Evolutionary conservation across 2,113 vertebrate species (phyloP), one percentile per base, ranked within the genome.

Genomic region (Serinus canaria): DNA sequence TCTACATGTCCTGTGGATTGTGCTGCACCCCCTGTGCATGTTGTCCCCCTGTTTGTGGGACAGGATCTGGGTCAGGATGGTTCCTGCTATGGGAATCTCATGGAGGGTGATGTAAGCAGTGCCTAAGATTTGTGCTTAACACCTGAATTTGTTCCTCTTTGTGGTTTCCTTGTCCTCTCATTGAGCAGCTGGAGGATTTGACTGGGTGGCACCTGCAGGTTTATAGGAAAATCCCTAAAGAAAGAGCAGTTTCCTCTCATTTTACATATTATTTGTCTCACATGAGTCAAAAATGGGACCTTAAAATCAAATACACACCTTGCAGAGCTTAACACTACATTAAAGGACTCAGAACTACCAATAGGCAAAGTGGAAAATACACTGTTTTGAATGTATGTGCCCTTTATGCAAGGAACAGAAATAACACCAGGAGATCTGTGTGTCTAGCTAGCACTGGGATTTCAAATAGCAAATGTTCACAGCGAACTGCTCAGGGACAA

Each of bases 401-500:
- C 22, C 63, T 94, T 80, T 63, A 63, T 60, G 62, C 31, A 72
- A 72, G 75, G 47, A 70, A 55, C 35, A 83, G 68, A 75, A 91
- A 93, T 74, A 88, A 89, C 47, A 83, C 52, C 33, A 5, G 16
- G 83, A 92, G 74, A 85, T 78, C 64, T 74, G 30, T 83, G 68
- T 72, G 68, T 64, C 76, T 94, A 70, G 64, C 25, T 64, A 78
- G 80, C 80, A 9, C 52, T 70, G 83, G 72, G 73, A 90, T 90
- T 94, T 96, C 95, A 82, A 60, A 90, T 84, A 75, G 90, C 83
- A 68, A 93, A 96, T 78, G 66, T 78, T 90, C 93, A 72, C 31
- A 64, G 66, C 4, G 31, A 94, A 93, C 72, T 93, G 69, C 94
- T 90, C 62, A 81, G 93, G 90, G 95, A 95, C 60, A 96, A 93